Percentiles rank a stretch among this genome's conserved stretches.
Conservation (phyloP, 2,797 vertebrate genomes). For the Melopsittacus undulatus region DNA sequence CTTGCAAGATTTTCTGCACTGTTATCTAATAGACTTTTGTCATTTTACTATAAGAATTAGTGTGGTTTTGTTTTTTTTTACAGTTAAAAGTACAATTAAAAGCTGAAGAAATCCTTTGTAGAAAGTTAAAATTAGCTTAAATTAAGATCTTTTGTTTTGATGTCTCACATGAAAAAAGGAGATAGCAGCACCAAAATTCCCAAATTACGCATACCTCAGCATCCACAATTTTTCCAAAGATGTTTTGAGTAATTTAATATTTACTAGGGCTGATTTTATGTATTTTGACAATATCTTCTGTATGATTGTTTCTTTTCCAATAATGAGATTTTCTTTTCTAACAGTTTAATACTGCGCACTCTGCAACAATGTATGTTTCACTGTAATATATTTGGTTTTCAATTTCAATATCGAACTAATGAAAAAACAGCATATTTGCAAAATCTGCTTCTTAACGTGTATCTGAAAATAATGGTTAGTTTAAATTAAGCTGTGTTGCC, state of each 20-base stretch:
- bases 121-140: not conserved
- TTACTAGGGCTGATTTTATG: not conserved
- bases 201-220: not conserved
- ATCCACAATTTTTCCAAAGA: slow-evolving; percentile 14
- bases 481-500: not conserved
- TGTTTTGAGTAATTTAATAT: not conserved
- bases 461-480: not conserved
- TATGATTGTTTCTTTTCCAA: not conserved
- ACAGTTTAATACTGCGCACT: not conserved
- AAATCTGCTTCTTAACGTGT: not conserved
- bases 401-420: not conserved
- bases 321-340: not conserved
- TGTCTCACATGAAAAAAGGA: not conserved
- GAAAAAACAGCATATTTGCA: not conserved
- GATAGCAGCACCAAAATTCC: not conserved
- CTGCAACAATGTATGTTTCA: not conserved
- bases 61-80: not conserved
- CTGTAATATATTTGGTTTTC: not conserved
- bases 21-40: not conserved
- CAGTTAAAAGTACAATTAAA: not conserved
- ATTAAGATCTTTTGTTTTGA: not conserved
- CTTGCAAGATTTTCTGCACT: not conserved
- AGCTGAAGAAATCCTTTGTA: not conserved
- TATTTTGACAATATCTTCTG: not conserved
- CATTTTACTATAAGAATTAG: not conserved